Base-by-base conservation (phyloP, 2,888 invertebrate species). In the Hyles lineata region DNA sequence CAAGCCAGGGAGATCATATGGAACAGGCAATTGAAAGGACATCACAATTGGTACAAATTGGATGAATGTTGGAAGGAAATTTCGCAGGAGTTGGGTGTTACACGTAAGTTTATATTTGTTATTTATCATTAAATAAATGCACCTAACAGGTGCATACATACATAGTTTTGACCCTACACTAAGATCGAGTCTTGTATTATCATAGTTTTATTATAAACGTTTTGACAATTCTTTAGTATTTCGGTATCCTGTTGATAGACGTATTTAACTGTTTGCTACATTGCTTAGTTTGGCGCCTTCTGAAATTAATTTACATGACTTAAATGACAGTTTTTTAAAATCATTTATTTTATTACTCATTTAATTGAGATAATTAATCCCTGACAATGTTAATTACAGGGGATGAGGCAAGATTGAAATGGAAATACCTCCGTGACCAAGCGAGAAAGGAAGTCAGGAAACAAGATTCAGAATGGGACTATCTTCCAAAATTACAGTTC, bases 31-130 rank as follows among this genome's bases (percentile, higher is more conserved):
- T 72, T 94, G 74, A 94, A 93, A 70, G 92, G 94, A 0, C 94
- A 94, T 59, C 94, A 94, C 35, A 94, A 94, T 79, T 94, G 94
- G 93, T 93, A 94, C 74, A 94, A 93, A 74, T 80, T 94, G 72
- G 94, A 94, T 78, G 93, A 93, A 74, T 90, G 90, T 73, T 94
- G 94, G 94, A 93, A 93, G 74, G 94, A 94, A 75, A 92, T 94
- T 32, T 92, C 94, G 0, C 85, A 90, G 72, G 91, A 94, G 72
- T 82, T 94, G 74, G 90, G 89, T 52, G 93, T 93, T 69, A 93
- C 94, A 6, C 89, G 94, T 94, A 87, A 90, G 94, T 90, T 55
- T 62, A 60, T 59, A 75, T 72, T 70, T 58, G 59, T 70, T 69
- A 23, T 60, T 21, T 5, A 32, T 60, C 19, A 29, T 29, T 29